Evolutionary conservation across 2,113 vertebrate species (phyloP), one percentile per base, ranked within the genome.

Genomic region (Chrysemys picta): DNA sequence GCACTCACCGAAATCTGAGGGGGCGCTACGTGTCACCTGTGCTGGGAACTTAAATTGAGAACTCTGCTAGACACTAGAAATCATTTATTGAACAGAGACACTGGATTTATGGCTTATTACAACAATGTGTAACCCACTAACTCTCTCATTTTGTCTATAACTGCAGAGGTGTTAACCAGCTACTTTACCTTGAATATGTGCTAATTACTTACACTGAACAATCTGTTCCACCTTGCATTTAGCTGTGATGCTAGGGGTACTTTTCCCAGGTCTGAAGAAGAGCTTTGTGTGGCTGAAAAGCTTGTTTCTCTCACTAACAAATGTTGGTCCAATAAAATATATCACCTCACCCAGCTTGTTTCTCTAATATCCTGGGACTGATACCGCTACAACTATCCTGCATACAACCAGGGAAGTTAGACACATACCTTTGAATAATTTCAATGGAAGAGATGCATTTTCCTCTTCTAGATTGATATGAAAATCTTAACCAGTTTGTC

Each of bases 401-500:
- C 16, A 69, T 21, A 21, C 62, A 69, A 9, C 79, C 88, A 14
- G 75, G 90, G 85, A 81, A 92, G 86, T 94, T 93, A 94, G 53
- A 17, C 17, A 86, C 42, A 16, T 89, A 93, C 72, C 94, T 11
- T 0, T 89, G 53, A 93, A 88, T 86, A 27, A 50, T 91, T 95
- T 95, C 78, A 84, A 65, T n/a, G 85, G 81, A 91, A 92, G 80
- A 47, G 80, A 59, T 12, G 10, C 1, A 24, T 84, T 94, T 95
- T 89, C 3, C 45, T 62, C 62, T 92, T 78, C 49, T 90, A 65
- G 78, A 89, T 84, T 79, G 88, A 65, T 95, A 80, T 1, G 1
- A 91, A 93, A 93, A 91, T 91, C 94, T 91, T 72, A 95, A 59
- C 11, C 53, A 59, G 53, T 31, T 79, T 25, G 13, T 29, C 38